Evolutionary conservation across 2,888 invertebrate species (phyloP).

Genomic region (Lymantria monacha): DNA sequence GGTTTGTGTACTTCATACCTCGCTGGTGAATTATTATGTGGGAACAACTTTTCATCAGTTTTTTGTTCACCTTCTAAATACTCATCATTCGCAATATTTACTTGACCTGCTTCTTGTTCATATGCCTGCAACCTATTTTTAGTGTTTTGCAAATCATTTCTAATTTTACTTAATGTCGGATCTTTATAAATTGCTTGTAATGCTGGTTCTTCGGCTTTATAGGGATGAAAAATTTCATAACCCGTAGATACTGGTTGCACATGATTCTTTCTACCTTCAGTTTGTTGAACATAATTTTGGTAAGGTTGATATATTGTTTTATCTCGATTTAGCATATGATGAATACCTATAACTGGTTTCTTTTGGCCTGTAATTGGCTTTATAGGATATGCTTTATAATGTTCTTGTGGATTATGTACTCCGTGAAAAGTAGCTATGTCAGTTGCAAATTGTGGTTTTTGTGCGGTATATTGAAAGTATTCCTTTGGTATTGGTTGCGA

Average conservation of each 20-base stretch:
- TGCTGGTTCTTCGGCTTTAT: constrained; percentile 63
- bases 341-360: constrained; percentile 58
- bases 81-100: constrained; percentile 57
- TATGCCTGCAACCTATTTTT: constrained; percentile 58
- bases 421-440: constrained; percentile 68
- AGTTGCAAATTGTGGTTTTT: constrained; percentile 68
- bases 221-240: constrained; percentile 73
- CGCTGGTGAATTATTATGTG: constrained; percentile 59
- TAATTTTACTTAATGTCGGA: constrained; percentile 60
- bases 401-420: constrained; percentile 58
- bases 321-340: constrained; percentile 50
- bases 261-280: constrained; percentile 32
- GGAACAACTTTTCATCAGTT: constrained; percentile 58
- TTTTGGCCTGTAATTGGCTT: constrained; percentile 51
- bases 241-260: constrained; percentile 51
- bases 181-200: constrained; percentile 63
- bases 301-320: constrained; percentile 48
- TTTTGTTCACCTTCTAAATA: constrained; percentile 64
- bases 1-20: constrained; percentile 67
- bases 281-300: constrained; percentile 51
- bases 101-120: constrained; percentile 59
- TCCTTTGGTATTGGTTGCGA: constrained; percentile 46
- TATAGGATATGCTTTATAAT: constrained; percentile 60
- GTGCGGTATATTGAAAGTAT: constrained; percentile 67
- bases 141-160: constrained; percentile 54